Base-by-base conservation (phyloP, 2,888 invertebrate genomes). In the Panopea generosa region DNA sequence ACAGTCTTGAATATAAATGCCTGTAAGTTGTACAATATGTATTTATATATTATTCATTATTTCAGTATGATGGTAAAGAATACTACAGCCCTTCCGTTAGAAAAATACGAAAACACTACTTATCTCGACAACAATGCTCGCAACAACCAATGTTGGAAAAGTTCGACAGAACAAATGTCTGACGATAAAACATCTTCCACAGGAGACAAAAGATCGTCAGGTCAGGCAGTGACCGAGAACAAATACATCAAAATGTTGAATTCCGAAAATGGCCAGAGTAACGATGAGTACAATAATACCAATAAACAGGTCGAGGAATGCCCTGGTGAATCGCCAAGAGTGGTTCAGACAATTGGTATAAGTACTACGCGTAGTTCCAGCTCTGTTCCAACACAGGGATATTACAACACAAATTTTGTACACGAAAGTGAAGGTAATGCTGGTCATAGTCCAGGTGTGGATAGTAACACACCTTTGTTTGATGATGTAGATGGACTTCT, bases 91-190 rank as follows among this genome's bases (percentile, higher is more conserved):
- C n/a, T n/a, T n/a, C 74, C 74, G 18, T 47, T 74, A 47, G 57
- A 62, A 74, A 53, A 29, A 59, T 74, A 74, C 68, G 53, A 63
- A 52, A 45, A 52, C 27, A 74, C 63, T 29, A 82, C 77, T 50
- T 82, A 77, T 66, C 63, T 82, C 52, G 75, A 77, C 73, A 82
- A 78, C 76, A 82, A 78, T 53, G 75, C 75, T 49, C 67, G 70
- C 33, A 49, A 60, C 27, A 73, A 74, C 49, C 69, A 76, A 53
- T 73, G 63, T 40, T 78, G 72, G 72, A 67, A 40, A 40, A 16
- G 9, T 40, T 11, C 40, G 16, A 7, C 40, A 7, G 16, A 40
- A 7, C 7, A 40, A 40, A 40, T 40, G 16, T 11, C 40, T 11
- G 9, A 40, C 16, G 40, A 40, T 7, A 40, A 40, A 16, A 7